Base-by-base conservation (phyloP, 1,140 invertebrate species). In the Pogonomyrmex barbatus region DNA sequence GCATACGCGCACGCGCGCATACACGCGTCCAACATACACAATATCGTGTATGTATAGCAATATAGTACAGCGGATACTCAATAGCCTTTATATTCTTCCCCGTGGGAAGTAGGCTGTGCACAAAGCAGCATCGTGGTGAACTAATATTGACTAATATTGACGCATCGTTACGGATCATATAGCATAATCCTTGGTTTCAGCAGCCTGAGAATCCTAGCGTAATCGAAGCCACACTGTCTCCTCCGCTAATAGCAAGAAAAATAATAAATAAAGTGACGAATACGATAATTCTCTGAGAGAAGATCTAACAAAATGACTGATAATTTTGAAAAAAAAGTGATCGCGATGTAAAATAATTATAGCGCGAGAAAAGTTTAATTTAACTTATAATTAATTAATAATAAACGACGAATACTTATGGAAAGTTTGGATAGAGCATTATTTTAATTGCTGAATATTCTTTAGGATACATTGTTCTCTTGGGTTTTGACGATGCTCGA, bases 111-210 rank as follows among this genome's bases (percentile, higher is more conserved):
- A 83, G 68, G 79, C 68, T 83, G 54, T 83, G 56, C 56, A 83
- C 39, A 83, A 75, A 83, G 79, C 68, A 71, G 33, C 42, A 54
- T 73, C 52, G 65, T 33, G 30, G 45, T 2, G 33, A 83, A 83
- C 79, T 83, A 83, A 83, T 83, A 83, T 83, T 83, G 79, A 83
- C 79, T 83, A 83, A 83, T 83, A 83, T 83, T 83, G 79, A 83
- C 68, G 68, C 79, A 83, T 75, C 56, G 54, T 83, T 54, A 75
- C 79, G 68, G 67, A 83, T 83, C 68, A 71, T 83, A 83, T 75
- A 75, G 67, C 54, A 83, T 75, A 83, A 83, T 75, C 68, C 79
- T 83, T 33, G 54, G 42, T 83, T 83, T 83, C 79, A 83, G 54
- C 17, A 73, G 79, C 68, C 12, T 83, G 68, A 83, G 33, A 83